Base-by-base conservation (phyloP, 2,888 invertebrate genomes). In the Sericinus montela region DNA sequence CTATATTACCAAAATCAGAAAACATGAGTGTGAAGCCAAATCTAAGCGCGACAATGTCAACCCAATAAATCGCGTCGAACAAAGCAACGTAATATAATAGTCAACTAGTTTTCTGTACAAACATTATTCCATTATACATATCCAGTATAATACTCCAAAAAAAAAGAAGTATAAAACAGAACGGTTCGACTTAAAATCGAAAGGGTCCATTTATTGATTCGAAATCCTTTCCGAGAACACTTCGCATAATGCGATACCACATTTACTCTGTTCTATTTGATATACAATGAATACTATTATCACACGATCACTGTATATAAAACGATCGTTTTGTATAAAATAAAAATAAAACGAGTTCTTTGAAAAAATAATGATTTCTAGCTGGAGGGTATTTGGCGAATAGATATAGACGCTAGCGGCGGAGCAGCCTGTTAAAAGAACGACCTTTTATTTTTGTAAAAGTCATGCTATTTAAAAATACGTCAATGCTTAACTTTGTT, bases 251-350 rank as follows among this genome's bases (percentile, higher is more conserved):
- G 70, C 68, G 72, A 75, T 76, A 72, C 71, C 54, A 67, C 71
- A 72, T 73, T 68, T 78, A 78, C 80, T 77, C 78, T 56, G 67
- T 65, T 65, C 58, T 59, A 58, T 72, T 72, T 76, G n/a, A 78
- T 80, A 78, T 67, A 59, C 59, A 75, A 78, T 72, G 50, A 49
- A 49, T 44, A 49, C 43, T 9, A 36, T 40, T 40, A 32, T 30
- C 16, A 16, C 28, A 29, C 45, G 45, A 8, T 19, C 30, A 13
- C 11, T 30, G 36, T 30, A 15, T 23, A 39, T 32, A 15, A 39
- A 28, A 40, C 29, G 44, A 23, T 34, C 40, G 30, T 45, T 40
- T 34, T 34, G 39, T 35, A 39, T 8, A 10, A 40, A 46, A 40
- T 40, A 46, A 44, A 45, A 39, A 39, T 45, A 39, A 32, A 45